Evolutionary conservation across 2,113 vertebrate species (phyloP), one percentile per base, ranked within the genome.

Genomic region (Hippolais icterina): DNA sequence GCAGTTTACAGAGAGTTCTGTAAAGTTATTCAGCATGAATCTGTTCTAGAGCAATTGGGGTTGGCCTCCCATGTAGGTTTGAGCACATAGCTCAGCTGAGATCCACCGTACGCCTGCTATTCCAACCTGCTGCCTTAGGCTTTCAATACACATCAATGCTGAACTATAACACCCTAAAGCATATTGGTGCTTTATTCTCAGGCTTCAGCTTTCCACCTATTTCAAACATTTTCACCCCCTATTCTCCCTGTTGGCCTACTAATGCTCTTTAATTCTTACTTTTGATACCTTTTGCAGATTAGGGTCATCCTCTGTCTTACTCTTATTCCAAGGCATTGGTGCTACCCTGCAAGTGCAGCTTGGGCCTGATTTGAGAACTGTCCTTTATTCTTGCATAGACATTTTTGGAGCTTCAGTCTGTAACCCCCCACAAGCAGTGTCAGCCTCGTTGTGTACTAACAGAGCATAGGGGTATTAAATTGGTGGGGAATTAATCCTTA

Each of bases 101-200:
- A 85, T 57, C 59, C 5, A 6, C 60, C 28, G 2, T 35, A 37
- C 0, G 0, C 31, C 35, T 87, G n/a, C 49, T 57, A 18, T 31
- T 70, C 37, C 68, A 50, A 11, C 33, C 29, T 2, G 2, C 41
- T 79, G 83, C 68, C 41, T 66, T 16, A 22, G 70, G 60, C 46
- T 84, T 91, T 57, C 57, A 57, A 19, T 52, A 27, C 9, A 17
- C 25, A 50, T 33, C 65, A 53, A 22, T 50, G 44, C 12, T 57
- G 28, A 79, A 27, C 23, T 2, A 1, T 23, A 53, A 49, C 33
- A 65, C 35, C 12, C 35, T 27, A 35, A n/a, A 54, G 41, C 54
- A 63, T 35, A 33, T 19, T 20, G 31, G 21, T 56, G 31, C 22
- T 76, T 77, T 28, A 29, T 52, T 59, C 31, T 42, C 59, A 74